Base-by-base conservation (phyloP, 2,113 vertebrate genomes). In the Ailuropoda melanoleuca region DNA sequence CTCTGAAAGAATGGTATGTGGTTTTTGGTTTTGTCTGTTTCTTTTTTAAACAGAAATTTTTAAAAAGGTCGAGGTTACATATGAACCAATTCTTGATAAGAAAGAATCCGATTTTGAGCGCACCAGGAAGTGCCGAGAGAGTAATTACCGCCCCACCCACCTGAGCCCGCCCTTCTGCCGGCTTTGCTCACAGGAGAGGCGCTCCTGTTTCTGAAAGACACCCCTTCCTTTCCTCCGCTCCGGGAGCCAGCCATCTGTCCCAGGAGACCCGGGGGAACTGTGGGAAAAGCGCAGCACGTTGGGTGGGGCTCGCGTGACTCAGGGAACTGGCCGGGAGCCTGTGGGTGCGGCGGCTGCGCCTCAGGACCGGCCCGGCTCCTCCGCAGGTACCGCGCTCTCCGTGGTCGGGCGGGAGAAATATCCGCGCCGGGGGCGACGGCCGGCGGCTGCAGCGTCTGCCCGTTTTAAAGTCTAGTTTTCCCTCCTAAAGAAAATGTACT, bases 281-380 rank as follows among this genome's bases (percentile, higher is more conserved):
- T 93, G 83, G 77, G 96, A 91, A 97, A 96, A 78, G 53, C 66
- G 90, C 72, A 86, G 48, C 83, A 31, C 21, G 0, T 3, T 39
- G 95, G 96, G 96, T 85, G 87, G 90, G 70, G 87, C 39, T 1
- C 0, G 34, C 31, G 19, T 97, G 97, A 98, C 78, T 97, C 97
- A 74, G 75, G 34, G 70, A 87, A 24, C 90, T 77, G 87, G 77
- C 56, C 29, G 0, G 3, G 66, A 93, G n/a, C 3, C 23, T 14
- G 56, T 88, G 97, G 97, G 95, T 90, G 96, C 88, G 88, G 92
- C 74, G 24, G 46, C 88, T 24, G 86, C 8, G 95, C 83, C 92
- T 60, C 19, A 29, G 89, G 92, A 66, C 50, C 34, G 56, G 86
- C 37, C 74, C 95, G 84, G 92, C 48, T 96, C 97, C 93, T 19